These are phyloP conservation scores for Actenoides hombroni DNA, from an alignment of 2,113 vertebrate species.

Conservation along the genomic window DNA sequence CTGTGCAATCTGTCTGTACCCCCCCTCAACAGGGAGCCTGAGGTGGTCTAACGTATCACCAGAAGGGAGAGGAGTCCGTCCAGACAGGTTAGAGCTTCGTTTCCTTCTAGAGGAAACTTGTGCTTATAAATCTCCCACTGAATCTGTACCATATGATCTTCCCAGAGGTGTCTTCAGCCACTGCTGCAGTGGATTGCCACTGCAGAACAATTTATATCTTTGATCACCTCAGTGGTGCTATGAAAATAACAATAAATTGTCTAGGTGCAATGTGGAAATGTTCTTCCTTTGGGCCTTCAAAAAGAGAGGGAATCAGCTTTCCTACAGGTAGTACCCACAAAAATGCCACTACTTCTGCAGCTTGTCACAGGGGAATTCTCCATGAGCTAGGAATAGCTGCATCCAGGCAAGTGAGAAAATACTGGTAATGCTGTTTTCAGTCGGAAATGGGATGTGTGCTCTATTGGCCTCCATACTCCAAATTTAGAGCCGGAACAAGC, in stretches of 20 bases:
- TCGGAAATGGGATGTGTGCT: background rate
- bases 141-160: background rate
- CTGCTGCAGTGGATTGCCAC: background rate
- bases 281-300: background rate
- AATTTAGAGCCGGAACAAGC: conserved; percentile 24
- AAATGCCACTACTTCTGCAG: background rate
- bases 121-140: background rate
- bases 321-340: background rate
- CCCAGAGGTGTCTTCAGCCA: background rate
- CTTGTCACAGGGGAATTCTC: background rate
- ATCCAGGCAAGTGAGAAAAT: background rate
- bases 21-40: background rate
- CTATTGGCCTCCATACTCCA: background rate
- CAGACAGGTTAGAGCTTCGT: background rate
- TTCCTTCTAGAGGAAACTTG: background rate
- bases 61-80: background rate
- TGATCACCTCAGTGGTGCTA: background rate
- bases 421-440: background rate
- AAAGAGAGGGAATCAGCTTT: background rate
- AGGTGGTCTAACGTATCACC: background rate
- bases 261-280: background rate
- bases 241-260: background rate
- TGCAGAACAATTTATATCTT: background rate
- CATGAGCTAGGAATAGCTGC: background rate
- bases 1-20: background rate